These are phyloP conservation scores for Oedothorax gibbosus DNA, from an alignment of 1,140 invertebrate species.

Conservation along the genomic window DNA sequence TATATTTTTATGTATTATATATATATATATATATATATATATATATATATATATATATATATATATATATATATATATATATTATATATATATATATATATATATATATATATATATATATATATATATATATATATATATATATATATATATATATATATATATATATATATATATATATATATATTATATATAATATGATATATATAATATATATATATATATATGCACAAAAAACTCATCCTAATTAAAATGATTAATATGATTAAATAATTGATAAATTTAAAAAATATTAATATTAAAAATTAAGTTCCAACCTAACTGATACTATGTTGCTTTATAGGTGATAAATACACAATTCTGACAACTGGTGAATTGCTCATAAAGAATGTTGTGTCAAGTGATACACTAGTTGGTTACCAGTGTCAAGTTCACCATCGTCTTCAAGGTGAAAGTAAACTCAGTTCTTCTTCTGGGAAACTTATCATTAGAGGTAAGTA, in stretches of 20 bases:
- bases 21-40: conserved; percentile 4
- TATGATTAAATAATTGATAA: too few species aligned
- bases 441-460: conserved; percentile 68
- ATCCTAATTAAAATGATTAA: too few species aligned
- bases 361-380: conserved; percentile 76
- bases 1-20: too few species aligned
- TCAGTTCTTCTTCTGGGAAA: conserved; percentile 66
- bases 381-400: conserved; percentile 60
- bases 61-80: too few species aligned
- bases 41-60: neutral
- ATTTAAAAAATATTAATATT: too few species aligned
- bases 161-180: neutral
- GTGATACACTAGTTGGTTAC: conserved; percentile 64
- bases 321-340: neutral
- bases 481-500: conserved; percentile 69
- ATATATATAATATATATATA: neutral
- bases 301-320: neutral
- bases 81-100: too few species aligned
- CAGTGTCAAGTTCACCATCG: conserved; percentile 69
- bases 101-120: too few species aligned
- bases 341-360: conserved; percentile 78
- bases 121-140: neutral
- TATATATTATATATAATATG: neutral
- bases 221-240: neutral
- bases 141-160: neutral